Conservation (phyloP, 2,797 vertebrate genomes). For the Borostomias antarcticus region DNA sequence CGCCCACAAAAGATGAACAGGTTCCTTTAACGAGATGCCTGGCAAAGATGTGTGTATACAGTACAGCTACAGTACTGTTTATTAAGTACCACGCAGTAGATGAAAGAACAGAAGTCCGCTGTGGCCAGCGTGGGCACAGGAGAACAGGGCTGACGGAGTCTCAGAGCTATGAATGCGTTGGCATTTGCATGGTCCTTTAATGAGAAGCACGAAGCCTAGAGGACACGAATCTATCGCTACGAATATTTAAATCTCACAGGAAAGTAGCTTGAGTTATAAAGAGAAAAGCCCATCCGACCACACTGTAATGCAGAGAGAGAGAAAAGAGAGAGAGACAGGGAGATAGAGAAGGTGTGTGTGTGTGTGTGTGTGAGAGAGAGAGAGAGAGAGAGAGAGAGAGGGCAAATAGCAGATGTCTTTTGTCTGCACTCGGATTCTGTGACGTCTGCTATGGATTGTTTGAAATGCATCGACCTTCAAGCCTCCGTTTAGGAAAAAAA, state of each 20-base stretch:
- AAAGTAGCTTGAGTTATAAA: conserved; percentile 42
- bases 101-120: conserved; percentile 6
- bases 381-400: conserved; percentile 11
- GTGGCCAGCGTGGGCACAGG: conserved; percentile 12
- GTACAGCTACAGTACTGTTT: background rate
- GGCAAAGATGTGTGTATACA: conserved; percentile 3
- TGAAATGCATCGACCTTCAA: conserved; percentile 81
- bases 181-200: conserved; percentile 37
- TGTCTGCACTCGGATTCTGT: conserved; percentile 52
- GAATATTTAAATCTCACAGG: conserved; percentile 62
- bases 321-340: background rate
- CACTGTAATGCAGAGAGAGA: background rate
- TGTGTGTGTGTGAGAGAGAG: background rate
- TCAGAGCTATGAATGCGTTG: conserved; percentile 36
- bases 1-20: conserved; percentile 8
- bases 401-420: conserved; percentile 50
- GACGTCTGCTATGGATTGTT: conserved; percentile 79
- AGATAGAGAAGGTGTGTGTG: background rate
- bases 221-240: conserved; percentile 38
- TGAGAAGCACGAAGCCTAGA: conserved; percentile 39
- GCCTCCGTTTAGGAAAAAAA: conserved; percentile 62
- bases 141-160: conserved; percentile 29
- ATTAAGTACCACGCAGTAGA: background rate
- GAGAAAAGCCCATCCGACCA: conserved; percentile 21
- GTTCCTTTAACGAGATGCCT: conserved; percentile 23